Evolutionary conservation across 1,140 invertebrate species (phyloP).

Genomic region (Pseudoatta argentina): DNA sequence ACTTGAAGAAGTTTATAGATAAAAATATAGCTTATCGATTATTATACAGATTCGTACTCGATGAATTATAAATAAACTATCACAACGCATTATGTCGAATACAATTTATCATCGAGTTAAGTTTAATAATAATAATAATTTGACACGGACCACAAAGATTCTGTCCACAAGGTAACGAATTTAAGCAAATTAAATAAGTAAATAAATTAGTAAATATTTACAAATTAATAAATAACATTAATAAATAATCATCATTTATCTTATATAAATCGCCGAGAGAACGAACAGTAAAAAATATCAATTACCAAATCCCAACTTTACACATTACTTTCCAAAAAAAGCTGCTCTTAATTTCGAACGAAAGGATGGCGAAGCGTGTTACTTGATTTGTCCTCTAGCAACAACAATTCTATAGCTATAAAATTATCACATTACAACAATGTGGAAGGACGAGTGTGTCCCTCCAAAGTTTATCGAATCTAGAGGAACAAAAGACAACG

Average conservation of each 20-base stretch:
- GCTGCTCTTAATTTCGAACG: neutral
- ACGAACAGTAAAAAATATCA: neutral
- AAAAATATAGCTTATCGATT: neutral
- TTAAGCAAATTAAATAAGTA: too few relatives aligned
- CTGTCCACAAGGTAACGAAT: neutral
- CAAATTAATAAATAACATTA: neutral
- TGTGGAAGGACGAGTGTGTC: too few relatives aligned
- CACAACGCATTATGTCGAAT: neutral
- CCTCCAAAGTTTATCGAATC: neutral
- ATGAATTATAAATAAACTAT: neutral
- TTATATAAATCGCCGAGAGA: neutral
- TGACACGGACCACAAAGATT: neutral
- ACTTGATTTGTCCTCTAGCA: neutral
- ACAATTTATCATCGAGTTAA: neutral
- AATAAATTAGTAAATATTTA: too few relatives aligned
- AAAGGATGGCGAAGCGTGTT: neutral
- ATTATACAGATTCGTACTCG: neutral
- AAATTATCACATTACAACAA: neutral
- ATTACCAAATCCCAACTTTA: too few relatives aligned
- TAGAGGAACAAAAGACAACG: neutral
- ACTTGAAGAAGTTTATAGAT: neutral
- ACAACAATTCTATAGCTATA: neutral
- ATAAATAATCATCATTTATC: neutral
- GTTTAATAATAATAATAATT: neutral
- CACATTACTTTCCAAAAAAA: neutral